phyloP scores from a whole-genome alignment of 2,797 vertebrate genomes.

The Otolemur crassicaudatus region DNA sequence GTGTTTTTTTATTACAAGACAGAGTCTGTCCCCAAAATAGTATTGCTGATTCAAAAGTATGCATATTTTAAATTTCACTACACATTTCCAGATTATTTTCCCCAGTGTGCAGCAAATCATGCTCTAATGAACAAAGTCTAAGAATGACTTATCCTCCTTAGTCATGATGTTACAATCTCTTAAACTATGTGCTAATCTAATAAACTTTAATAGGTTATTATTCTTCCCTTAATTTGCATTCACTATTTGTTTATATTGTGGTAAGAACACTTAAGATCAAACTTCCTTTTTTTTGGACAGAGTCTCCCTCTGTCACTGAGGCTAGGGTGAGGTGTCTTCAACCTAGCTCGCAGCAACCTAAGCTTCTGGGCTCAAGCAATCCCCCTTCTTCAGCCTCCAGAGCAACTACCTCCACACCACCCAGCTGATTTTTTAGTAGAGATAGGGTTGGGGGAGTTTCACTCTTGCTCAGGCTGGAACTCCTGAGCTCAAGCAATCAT shows the following conservation, averaged over 20 bases:
- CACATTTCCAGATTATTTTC: conserved; percentile 2
- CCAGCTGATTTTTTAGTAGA: too few relatives aligned
- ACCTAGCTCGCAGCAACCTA: too few relatives aligned
- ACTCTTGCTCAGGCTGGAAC: too few relatives aligned
- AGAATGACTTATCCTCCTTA: background rate
- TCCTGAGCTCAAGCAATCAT: too few relatives aligned
- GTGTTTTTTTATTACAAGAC: background rate
- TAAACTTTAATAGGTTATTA: background rate
- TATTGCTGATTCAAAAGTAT: background rate
- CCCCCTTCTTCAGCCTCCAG: too few relatives aligned
- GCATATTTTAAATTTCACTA: background rate
- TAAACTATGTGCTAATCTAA: conserved; percentile 12
- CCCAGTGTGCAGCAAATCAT: background rate
- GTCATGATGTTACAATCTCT: background rate
- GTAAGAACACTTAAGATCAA: background rate
- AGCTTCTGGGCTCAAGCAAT: too few relatives aligned
- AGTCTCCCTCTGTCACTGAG: too few relatives aligned
- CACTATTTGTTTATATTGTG: background rate
- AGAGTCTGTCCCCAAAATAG: background rate
- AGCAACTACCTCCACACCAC: too few relatives aligned
- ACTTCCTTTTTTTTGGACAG: too few relatives aligned
- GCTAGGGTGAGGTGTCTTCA: too few relatives aligned
- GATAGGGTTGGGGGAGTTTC: too few relatives aligned
- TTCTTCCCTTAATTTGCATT: conserved; percentile 12
- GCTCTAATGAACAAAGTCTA: background rate